Conservation (phyloP, 2,888 invertebrate species). For the Idaea biselata region DNA sequence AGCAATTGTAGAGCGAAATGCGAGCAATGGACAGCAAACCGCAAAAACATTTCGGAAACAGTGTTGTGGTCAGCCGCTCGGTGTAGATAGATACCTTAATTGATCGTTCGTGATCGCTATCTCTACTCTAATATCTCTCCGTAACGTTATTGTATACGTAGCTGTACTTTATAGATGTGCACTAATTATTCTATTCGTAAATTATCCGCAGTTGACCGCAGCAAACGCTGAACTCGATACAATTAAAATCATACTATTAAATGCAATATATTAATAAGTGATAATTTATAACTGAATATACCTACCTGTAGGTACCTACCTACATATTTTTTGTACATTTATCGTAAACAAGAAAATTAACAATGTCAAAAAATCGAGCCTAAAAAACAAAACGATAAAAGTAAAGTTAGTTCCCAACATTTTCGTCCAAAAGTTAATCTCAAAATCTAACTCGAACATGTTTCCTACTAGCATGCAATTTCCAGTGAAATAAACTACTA, state of each 20-base stretch:
- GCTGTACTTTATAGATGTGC: conserved; percentile 43
- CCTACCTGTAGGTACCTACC: no score
- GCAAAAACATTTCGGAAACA: conserved; percentile 60
- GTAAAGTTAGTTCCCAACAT: no score
- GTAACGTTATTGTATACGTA: conserved; percentile 40
- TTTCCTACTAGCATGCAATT: conserved; percentile 1
- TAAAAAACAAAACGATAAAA: no score
- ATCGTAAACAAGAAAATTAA: no score
- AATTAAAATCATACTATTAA: conserved; percentile 13
- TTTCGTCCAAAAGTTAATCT: background rate
- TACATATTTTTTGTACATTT: no score
- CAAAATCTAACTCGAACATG: conserved; percentile 3
- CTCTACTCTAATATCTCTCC: conserved; percentile 28
- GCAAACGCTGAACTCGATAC: conserved; percentile 22
- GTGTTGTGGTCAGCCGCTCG: conserved; percentile 54
- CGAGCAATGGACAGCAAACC: conserved; percentile 61
- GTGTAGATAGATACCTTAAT: conserved; percentile 56
- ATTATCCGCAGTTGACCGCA: conserved; percentile 29
- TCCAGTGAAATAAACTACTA: conserved; percentile 9
- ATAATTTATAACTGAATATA: background rate
- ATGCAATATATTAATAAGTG: conserved; percentile 4
- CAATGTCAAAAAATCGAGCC: conserved; percentile 10
- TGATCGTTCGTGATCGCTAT: conserved; percentile 49
- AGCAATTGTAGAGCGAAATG: conserved; percentile 53
- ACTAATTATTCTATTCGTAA: conserved; percentile 44